Percentiles rank a stretch among this genome's conserved stretches.
Conservation (phyloP, 2,797 vertebrate species). For the Phalanger gymnotis region DNA sequence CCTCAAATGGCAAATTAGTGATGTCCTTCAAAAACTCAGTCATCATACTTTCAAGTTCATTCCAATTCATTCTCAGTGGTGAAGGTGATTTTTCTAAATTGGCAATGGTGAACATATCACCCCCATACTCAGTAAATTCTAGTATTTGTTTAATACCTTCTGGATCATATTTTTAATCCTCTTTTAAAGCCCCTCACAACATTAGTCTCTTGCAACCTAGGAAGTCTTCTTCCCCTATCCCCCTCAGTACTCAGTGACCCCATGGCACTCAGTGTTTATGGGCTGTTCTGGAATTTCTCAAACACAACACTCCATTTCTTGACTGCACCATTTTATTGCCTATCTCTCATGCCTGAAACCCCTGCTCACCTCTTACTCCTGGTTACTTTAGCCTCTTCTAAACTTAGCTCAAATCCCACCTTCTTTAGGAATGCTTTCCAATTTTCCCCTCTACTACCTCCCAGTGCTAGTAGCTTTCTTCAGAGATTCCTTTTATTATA, state of each 20-base stretch:
- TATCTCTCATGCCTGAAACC: background rate
- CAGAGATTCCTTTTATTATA: background rate
- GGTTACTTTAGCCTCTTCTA: too few species aligned
- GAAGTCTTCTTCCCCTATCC: background rate
- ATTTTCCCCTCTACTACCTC: too few species aligned
- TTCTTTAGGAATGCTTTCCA: too few species aligned
- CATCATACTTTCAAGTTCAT: background rate
- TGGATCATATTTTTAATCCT: background rate
- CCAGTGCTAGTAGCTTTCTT: background rate
- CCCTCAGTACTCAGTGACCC: rapidly evolving
- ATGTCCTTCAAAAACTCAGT: background rate
- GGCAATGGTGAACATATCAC: background rate
- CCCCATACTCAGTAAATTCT: background rate
- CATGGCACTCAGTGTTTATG: background rate
- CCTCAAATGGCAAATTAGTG: background rate
- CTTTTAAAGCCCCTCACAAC: background rate
- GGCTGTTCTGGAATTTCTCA: background rate
- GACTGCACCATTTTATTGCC: background rate
- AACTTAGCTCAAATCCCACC: too few species aligned
- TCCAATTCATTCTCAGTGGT: background rate
- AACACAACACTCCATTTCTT: background rate
- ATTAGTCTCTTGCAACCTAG: background rate
- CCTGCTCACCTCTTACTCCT: too few species aligned
- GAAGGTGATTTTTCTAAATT: background rate
- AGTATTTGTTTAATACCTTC: background rate